Conservation (phyloP, 2,888 invertebrate species). For the Silvanus unidentatus region DNA sequence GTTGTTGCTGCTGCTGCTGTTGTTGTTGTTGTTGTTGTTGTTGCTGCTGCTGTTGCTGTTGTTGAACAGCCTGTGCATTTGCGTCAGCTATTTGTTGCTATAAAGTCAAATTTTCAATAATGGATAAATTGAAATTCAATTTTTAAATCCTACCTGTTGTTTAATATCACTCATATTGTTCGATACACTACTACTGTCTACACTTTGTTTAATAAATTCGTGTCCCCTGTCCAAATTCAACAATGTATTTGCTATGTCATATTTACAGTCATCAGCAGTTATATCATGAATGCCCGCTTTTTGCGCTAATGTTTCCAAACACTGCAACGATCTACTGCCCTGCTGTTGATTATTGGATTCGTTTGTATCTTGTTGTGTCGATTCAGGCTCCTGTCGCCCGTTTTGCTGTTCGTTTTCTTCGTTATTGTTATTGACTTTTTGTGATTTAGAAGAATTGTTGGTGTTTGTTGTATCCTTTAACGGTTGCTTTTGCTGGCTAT, state of each 20-base stretch:
- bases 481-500: conserved; percentile 43
- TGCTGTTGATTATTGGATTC: conserved; percentile 18
- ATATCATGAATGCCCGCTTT: conserved; percentile 60
- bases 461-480: conserved; percentile 46
- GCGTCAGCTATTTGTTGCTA: conserved; percentile 38
- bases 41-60: conserved; percentile 42
- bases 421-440: conserved; percentile 35
- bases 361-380: conserved; percentile 35
- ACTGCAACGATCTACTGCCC: conserved; percentile 54
- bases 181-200: conserved; percentile 24
- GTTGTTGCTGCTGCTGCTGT: conserved; percentile 41
- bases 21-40: conserved; percentile 48
- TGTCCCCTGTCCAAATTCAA: conserved; percentile 57
- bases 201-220: conserved; percentile 34
- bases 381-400: conserved; percentile 38
- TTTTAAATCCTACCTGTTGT: conserved; percentile 23
- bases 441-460: conserved; percentile 31
- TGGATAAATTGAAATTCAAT: not conserved
- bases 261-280: conserved; percentile 65
- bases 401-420: conserved; percentile 34
- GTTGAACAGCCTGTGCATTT: conserved; percentile 31
- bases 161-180: conserved; percentile 42
- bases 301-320: conserved; percentile 65
- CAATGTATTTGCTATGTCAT: conserved; percentile 62
- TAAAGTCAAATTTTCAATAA: not conserved